Conservation (phyloP, 1,140 invertebrate genomes). For the Drosophila ambigua region DNA sequence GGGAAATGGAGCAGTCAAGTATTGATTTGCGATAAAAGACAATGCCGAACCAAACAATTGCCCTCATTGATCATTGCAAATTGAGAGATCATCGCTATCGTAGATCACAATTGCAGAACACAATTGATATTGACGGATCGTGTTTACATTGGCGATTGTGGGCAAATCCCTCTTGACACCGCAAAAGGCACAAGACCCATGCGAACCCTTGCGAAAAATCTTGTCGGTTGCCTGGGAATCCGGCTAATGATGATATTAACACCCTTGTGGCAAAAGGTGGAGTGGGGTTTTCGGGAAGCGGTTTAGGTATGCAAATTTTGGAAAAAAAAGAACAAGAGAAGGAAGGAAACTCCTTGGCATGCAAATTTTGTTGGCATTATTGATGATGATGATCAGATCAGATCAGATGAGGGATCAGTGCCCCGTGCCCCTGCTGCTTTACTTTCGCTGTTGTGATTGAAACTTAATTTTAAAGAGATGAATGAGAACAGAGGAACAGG, state of each 20-base stretch:
- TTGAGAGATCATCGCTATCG: slow-evolving; percentile 32
- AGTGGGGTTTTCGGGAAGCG: neutral
- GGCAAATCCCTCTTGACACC: slow-evolving; percentile 62
- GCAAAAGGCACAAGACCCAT: slow-evolving; percentile 29
- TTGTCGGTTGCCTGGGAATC: slow-evolving; percentile 45
- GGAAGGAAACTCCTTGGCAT: slow-evolving; percentile 8
- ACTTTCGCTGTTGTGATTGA: slow-evolving; percentile 44
- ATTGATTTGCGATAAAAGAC: slow-evolving; percentile 1
- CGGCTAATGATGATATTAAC: slow-evolving; percentile 68
- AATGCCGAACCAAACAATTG: slow-evolving; percentile 18
- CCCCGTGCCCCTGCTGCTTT: neutral
- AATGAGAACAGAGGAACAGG: neutral
- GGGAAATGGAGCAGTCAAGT: no score
- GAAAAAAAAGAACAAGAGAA: slow-evolving; percentile 2
- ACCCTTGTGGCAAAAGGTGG: slow-evolving; percentile 36
- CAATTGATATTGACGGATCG: slow-evolving; percentile 48
- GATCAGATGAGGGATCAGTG: neutral
- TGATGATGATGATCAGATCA: slow-evolving; percentile 40
- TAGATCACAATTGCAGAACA: slow-evolving; percentile 23
- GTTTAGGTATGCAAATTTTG: slow-evolving; percentile 49
- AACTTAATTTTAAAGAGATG: slow-evolving; percentile 33
- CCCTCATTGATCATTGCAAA: slow-evolving; percentile 35
- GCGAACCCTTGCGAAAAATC: slow-evolving; percentile 31
- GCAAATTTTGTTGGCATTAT: slow-evolving; percentile 51
- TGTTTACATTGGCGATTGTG: slow-evolving; percentile 71